Conservation (phyloP, 1,140 invertebrate species). For the Dinoponera quadriceps region DNA sequence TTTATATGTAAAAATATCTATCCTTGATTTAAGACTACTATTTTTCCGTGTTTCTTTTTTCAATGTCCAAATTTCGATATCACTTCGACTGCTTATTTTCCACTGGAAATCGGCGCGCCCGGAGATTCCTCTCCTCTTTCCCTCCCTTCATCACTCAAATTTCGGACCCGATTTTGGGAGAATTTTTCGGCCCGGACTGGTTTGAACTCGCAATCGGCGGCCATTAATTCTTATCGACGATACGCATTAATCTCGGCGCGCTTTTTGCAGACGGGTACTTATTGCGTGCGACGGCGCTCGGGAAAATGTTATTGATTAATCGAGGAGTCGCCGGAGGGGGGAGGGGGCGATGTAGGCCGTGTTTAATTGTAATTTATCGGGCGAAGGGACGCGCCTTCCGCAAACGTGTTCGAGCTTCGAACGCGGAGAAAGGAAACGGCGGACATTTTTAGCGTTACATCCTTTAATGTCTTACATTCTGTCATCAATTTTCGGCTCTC, state of each 20-base stretch:
- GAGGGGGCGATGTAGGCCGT: conserved; percentile 21
- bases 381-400: conserved; percentile 11
- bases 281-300: background rate
- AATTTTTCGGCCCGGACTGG: too few relatives aligned
- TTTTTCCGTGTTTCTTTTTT: too few relatives aligned
- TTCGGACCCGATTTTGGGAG: too few relatives aligned
- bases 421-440: conserved; percentile 17
- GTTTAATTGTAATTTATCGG: conserved; percentile 56
- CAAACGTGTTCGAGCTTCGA: background rate
- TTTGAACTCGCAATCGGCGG: background rate
- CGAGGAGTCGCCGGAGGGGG: conserved; percentile 2
- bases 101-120: too few relatives aligned
- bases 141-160: too few relatives aligned
- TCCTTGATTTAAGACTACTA: too few relatives aligned
- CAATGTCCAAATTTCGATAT: too few relatives aligned
- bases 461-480: conserved; percentile 34
- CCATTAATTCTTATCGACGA: conserved; percentile 56
- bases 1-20: too few relatives aligned
- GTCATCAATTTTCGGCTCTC: conserved; percentile 20
- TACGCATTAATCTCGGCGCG: conserved; percentile 42
- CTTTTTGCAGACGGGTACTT: conserved; percentile 6
- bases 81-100: too few relatives aligned
- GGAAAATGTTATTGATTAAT: conserved; percentile 53
- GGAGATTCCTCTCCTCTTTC: too few relatives aligned
- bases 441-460: background rate